Evolutionary conservation across 2,888 invertebrate species (phyloP).

Genomic region (Lumbricus terrestris): DNA sequence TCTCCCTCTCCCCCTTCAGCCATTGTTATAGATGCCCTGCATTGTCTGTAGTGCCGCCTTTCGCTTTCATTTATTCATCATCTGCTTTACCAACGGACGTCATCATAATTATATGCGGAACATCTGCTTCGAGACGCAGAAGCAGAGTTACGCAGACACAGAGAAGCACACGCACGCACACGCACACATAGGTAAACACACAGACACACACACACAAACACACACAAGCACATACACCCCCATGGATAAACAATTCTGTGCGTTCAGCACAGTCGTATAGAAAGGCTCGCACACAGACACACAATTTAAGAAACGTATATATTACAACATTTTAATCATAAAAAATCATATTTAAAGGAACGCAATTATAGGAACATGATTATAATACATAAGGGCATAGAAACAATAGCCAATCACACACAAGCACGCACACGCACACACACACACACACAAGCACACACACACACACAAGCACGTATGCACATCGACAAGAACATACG

Average conservation of each 20-base stretch:
- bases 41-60: background rate
- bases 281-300: no score
- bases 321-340: no score
- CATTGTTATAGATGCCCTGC: background rate
- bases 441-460: background rate
- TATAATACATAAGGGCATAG: background rate
- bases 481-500: background rate
- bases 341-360: no score
- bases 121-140: background rate
- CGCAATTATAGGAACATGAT: no score
- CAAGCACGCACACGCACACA: no score
- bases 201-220: background rate
- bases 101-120: no score
- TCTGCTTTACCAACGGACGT: background rate
- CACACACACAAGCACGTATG: background rate
- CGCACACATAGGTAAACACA: background rate
- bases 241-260: no score
- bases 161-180: background rate
- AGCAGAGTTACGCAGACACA: background rate
- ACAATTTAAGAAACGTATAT: no score
- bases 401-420: background rate
- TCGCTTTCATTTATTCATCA: slow-evolving; percentile 3
- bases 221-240: background rate
- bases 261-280: no score
- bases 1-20: background rate